phyloP scores from a whole-genome alignment of 2,888 invertebrate species.

The Automeris io region DNA sequence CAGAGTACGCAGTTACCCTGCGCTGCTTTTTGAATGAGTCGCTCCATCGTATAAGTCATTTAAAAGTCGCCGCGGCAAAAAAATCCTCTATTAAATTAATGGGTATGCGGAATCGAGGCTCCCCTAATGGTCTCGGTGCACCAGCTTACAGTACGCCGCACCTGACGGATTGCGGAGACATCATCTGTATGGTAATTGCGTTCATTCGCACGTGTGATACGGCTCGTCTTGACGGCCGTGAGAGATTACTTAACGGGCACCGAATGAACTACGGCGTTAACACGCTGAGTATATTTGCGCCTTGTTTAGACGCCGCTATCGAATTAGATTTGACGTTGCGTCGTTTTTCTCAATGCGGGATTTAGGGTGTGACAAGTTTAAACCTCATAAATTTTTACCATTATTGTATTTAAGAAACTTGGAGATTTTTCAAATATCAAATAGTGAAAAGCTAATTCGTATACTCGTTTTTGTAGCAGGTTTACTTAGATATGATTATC shows the following conservation, averaged over 20 bases:
- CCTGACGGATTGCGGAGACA: conserved; percentile 40
- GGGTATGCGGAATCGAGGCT: conserved; percentile 36
- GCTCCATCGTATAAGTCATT: conserved; percentile 37
- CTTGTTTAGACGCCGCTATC: conserved; percentile 6
- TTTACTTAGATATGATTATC: no score
- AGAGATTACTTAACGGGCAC: conserved; percentile 29
- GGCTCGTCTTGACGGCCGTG: conserved; percentile 20
- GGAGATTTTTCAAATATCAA: no score
- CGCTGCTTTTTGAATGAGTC: conserved; percentile 42
- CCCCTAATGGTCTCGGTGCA: conserved; percentile 24
- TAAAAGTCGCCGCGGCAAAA: conserved; percentile 49
- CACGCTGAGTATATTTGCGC: conserved; percentile 13
- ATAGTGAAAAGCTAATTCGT: no score
- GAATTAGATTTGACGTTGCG: conserved; percentile 11
- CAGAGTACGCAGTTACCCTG: conserved; percentile 12
- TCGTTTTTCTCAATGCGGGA: conserved; percentile 13
- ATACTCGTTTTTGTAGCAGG: no score
- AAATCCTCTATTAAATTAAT: conserved; percentile 64
- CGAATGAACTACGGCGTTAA: conserved; percentile 22
- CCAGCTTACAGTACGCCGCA: conserved; percentile 16
- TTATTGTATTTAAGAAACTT: no score
- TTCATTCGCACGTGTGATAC: conserved; percentile 40
- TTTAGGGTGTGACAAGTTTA: conserved; percentile 15
- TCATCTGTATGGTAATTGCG: conserved; percentile 56
- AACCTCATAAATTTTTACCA: not conserved